Base-by-base conservation (phyloP, 2,888 invertebrate genomes). In the Koerneria pararmatus region DNA sequence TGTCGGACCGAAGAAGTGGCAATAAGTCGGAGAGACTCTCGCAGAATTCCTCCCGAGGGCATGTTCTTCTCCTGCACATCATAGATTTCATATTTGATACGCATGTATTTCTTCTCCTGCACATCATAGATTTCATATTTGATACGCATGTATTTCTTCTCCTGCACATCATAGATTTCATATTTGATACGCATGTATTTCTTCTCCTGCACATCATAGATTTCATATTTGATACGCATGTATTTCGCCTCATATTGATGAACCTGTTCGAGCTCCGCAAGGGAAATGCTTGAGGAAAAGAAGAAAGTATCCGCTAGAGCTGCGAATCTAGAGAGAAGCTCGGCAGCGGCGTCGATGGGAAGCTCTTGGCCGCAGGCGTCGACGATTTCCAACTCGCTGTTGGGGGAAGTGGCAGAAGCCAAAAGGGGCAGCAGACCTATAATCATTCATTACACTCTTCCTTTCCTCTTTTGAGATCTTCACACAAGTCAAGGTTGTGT, bases 11-110 rank as follows among this genome's bases (percentile, higher is more conserved):
- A 95, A 87, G 95, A 93, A 84, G 97, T 98, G 88, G 95, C 75
- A 6, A 71, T 71, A 54, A 98, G 87, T 84, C 98, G 87, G 69
- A 99, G 88, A 84, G 97, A 95, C 86, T 99, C 98, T 67, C 98
- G 86, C 65, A 98, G 86, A 77, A 98, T 98, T 57, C 97, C 97
- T n/a, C 98, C 98, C 80, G 92, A 92, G 59, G 95, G 94, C 97
- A 99, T 98, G 84, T 97, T 98, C 86, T 98, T 99, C 86, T 98
- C 98, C 0, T 71, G n/a, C n/a, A n/a, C n/a, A n/a, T n/a, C n/a
- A n/a, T n/a, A n/a, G n/a, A n/a, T n/a, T 11, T 41, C 41, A 41
- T 41, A 8, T 41, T 41, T 41, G 11, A 11, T 19, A 8, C 41
- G 8, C 41, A 41, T 19, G 11, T 41, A 41, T 41, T 41, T 41